These are phyloP conservation scores for Sturnus vulgaris DNA, from an alignment of 2,113 vertebrate species.

Conservation along the genomic window DNA sequence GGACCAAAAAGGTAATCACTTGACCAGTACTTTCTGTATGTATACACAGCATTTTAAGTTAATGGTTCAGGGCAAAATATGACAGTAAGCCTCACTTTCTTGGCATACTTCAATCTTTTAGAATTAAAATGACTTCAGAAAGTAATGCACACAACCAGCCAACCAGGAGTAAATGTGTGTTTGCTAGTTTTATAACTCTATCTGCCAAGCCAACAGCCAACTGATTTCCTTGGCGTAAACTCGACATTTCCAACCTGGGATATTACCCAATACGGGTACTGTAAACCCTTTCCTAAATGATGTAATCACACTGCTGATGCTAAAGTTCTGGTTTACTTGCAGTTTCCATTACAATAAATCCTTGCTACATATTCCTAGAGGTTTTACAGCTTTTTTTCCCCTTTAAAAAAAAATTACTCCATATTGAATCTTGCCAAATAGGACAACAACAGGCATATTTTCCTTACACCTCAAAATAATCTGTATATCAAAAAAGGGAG, in stretches of 20 bases:
- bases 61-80: not conserved
- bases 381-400: not conserved
- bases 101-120: not conserved
- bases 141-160: not conserved
- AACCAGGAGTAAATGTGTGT: not conserved
- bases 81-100: not conserved
- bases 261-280: not conserved
- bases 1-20: not conserved
- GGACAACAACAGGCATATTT: not conserved
- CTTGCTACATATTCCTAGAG: constrained; percentile 5
- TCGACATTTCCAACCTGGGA: not conserved
- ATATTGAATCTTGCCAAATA: not conserved
- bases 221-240: constrained; percentile 47
- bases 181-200: constrained; percentile 8
- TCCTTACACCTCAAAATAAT: not conserved
- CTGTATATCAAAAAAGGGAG: not conserved
- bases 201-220: constrained; percentile 31
- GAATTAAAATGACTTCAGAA: not conserved
- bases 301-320: constrained; percentile 6
- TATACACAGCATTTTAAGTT: not conserved
- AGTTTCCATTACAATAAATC: constrained; percentile 53
- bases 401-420: not conserved
- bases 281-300: constrained; percentile 39
- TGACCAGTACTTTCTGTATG: not conserved
- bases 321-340: constrained; percentile 39